Conservation (phyloP, 2,888 invertebrate genomes). For the Agrypnus murinus region DNA sequence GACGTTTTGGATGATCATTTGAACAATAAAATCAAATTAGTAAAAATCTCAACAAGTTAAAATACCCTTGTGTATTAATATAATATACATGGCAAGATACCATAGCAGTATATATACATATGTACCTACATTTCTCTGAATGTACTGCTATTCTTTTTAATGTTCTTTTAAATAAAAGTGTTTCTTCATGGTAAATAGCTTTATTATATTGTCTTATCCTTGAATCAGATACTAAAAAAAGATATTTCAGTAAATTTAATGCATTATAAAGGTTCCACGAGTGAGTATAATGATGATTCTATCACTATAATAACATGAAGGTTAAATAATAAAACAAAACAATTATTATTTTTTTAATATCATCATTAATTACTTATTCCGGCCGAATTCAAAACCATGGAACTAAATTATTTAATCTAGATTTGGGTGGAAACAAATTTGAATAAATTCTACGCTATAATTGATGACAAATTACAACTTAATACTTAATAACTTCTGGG, state of each 20-base stretch:
- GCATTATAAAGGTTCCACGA: background rate
- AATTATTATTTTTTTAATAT: background rate
- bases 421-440: conserved; percentile 33
- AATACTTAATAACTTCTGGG: conserved; percentile 44
- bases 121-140: too few relatives aligned
- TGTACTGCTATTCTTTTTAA: too few relatives aligned
- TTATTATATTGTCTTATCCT: too few relatives aligned
- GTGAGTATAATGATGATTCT: conserved; percentile 2
- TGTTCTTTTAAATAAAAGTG: too few relatives aligned
- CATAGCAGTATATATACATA: too few relatives aligned
- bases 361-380: conserved; percentile 28
- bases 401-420: conserved; percentile 32
- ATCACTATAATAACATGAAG: conserved; percentile 23
- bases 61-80: too few relatives aligned
- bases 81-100: too few relatives aligned
- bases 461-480: conserved; percentile 55
- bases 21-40: too few relatives aligned
- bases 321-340: conserved; percentile 23
- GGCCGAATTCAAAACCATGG: conserved; percentile 29
- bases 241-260: background rate
- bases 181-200: too few relatives aligned
- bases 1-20: too few relatives aligned
- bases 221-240: background rate
- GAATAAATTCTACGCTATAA: conserved; percentile 50
- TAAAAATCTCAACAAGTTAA: too few relatives aligned